Base-by-base conservation (phyloP, 1,140 invertebrate genomes). In the Dendrolimus punctatus region DNA sequence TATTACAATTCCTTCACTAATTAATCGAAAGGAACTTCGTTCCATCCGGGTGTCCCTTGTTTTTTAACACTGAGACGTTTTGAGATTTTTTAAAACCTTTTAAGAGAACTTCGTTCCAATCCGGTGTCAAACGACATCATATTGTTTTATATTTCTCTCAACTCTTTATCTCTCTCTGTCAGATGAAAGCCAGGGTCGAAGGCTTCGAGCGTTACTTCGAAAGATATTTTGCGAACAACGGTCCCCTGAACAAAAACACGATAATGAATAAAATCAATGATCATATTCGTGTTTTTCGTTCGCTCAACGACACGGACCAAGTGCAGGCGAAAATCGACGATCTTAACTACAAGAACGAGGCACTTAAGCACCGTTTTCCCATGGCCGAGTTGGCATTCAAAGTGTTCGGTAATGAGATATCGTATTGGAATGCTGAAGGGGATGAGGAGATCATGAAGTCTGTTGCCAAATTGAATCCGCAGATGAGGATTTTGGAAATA, bases 191-290 rank as follows among this genome's bases (percentile, higher is more conserved):
- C 8, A 89, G 96, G 40, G 88, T 92, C 6, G 94, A 98, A 82
- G 96, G 95, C 38, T 91, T 98, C 49, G 96, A 98, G 75, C 90
- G 91, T 59, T 92, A 96, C 68, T 89, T 95, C 10, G 95, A 96
- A 78, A 90, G 90, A 39, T 86, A 95, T 38, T 96, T 98, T 68
- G 94, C 93, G 0, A 90, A 92, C 0, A 90, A 92, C 56, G 93
- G 94, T 5, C 89, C 91, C 0, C 88, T 94, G 4, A 93, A 89
- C 59, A 89, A 90, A 37, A 88, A 91, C 46, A 89, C 90, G 65
- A 71, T 92, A 8, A 87, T 89, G 8, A 87, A 91, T 56, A 90
- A 91, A 64, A 75, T 93, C 0, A 80, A 76, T 10, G 85, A 89
- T 23, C 23, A 23, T 37, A 49, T 91, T 0, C 78, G 91, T 8